Percentiles rank a stretch among this genome's conserved stretches.
Evolutionary conservation across 2,113 vertebrate species (phyloP).

Genomic region (Sorex araneus): DNA sequence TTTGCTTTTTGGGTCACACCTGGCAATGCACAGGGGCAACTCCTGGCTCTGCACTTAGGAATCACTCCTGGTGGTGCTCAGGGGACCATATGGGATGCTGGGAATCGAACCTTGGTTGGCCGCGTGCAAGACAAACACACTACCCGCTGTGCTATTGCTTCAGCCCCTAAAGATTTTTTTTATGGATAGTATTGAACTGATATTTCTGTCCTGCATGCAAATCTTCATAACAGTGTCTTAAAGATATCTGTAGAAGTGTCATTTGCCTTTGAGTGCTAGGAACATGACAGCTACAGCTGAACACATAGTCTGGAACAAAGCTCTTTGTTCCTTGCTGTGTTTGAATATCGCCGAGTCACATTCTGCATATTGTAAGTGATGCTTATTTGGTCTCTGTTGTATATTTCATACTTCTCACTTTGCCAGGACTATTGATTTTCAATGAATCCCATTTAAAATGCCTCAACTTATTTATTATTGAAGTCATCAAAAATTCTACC

Average conservation of each 20-base stretch:
- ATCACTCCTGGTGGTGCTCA: too few species aligned
- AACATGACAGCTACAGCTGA: not conserved
- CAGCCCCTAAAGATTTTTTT: not conserved
- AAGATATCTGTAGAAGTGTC: not conserved
- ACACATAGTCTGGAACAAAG: not conserved
- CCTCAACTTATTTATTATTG: not conserved
- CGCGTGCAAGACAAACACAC: too few species aligned
- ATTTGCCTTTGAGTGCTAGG: not conserved
- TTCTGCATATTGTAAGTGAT: not conserved
- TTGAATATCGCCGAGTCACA: not conserved
- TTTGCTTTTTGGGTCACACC: too few species aligned
- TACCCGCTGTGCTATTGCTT: too few species aligned
- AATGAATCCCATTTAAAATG: slow-evolving; percentile 11
- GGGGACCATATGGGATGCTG: too few species aligned
- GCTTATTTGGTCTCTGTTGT: too few species aligned
- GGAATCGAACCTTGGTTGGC: too few species aligned
- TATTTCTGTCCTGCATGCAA: not conserved
- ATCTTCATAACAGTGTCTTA: not conserved
- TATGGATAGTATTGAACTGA: not conserved
- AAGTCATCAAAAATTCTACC: not conserved
- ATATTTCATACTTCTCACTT: not conserved
- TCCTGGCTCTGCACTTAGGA: too few species aligned
- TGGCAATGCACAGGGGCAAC: too few species aligned
- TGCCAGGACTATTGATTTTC: not conserved
- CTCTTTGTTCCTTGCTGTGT: not conserved